phyloP scores from a whole-genome alignment of 2,888 invertebrate genomes.

The Tridacna gigas region DNA sequence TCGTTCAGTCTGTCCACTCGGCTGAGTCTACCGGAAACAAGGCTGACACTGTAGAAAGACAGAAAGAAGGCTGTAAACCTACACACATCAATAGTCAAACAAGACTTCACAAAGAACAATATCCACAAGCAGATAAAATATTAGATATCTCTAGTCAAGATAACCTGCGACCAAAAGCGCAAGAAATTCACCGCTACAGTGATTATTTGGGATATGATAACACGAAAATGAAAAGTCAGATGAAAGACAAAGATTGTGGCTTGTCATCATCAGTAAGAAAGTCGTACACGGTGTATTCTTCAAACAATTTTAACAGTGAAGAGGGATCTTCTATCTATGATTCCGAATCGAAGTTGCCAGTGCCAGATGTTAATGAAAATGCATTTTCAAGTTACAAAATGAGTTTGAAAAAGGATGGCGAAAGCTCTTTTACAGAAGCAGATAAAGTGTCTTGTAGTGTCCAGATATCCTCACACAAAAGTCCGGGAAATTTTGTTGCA shows the following conservation, averaged over 20 bases:
- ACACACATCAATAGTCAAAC: background rate
- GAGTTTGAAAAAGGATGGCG: background rate
- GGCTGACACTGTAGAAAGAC: background rate
- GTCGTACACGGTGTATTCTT: too few species aligned
- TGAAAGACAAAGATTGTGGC: too few species aligned
- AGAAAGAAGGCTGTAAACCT: background rate
- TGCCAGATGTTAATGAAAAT: background rate
- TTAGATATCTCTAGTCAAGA: constrained; percentile 47
- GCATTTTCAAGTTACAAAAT: constrained; percentile 13
- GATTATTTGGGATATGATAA: background rate
- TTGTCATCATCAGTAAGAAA: too few species aligned
- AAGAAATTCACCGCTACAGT: constrained; percentile 13
- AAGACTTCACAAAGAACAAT: background rate
- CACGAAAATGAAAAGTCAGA: too few species aligned
- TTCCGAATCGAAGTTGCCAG: background rate
- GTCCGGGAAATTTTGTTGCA: background rate
- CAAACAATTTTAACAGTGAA: background rate
- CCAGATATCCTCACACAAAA: constrained; percentile 1
- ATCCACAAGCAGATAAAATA: constrained; percentile 14
- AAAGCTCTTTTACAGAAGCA: background rate
- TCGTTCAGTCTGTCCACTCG: constrained; percentile 36
- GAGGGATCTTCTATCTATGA: background rate
- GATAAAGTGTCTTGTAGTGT: constrained; percentile 10
- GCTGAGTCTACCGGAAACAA: background rate
- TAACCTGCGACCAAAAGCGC: constrained; percentile 42